Percentiles rank a stretch among this genome's conserved stretches.
phyloP scores from a whole-genome alignment of 2,797 vertebrate species.

The Takifugu ocellatus region DNA sequence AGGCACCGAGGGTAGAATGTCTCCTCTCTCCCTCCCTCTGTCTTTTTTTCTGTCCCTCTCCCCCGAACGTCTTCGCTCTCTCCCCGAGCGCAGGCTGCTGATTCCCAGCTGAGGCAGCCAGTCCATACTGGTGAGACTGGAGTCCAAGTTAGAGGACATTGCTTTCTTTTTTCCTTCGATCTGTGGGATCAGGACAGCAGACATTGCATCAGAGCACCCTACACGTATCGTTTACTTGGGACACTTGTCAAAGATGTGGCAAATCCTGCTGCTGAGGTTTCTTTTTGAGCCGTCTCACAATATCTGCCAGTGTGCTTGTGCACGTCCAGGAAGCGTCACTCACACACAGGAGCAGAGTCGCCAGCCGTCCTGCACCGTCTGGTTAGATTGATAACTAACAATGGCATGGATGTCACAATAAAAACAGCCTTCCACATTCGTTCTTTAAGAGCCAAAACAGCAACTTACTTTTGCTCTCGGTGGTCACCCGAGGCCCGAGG shows the following conservation, averaged over 20 bases:
- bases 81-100: conserved; percentile 85
- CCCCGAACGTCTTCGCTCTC: conserved; percentile 67
- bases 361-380: conserved; percentile 20
- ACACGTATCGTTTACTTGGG: conserved; percentile 17
- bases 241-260: not conserved
- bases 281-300: conserved; percentile 26
- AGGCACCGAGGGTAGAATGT: conserved; percentile 60
- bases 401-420: not conserved
- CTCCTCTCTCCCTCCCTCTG: conserved; percentile 80
- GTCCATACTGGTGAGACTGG: conserved; percentile 97
- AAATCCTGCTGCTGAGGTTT: conserved; percentile 7
- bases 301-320: conserved; percentile 39
- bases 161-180: conserved; percentile 36
- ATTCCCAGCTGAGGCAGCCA: conserved; percentile 95
- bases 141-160: conserved; percentile 94
- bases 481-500: conserved; percentile 69
- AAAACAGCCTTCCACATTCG: not conserved
- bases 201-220: conserved; percentile 10
- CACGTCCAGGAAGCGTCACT: conserved; percentile 27
- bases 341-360: conserved; percentile 23
- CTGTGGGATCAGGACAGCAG: conserved; percentile 25
- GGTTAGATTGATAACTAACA: conserved; percentile 23
- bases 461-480: conserved; percentile 62
- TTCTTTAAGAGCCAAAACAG: conserved; percentile 16
- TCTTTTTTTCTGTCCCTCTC: conserved; percentile 78